phyloP scores from a whole-genome alignment of 2,888 invertebrate genomes.

The Drosophila antonietae region DNA sequence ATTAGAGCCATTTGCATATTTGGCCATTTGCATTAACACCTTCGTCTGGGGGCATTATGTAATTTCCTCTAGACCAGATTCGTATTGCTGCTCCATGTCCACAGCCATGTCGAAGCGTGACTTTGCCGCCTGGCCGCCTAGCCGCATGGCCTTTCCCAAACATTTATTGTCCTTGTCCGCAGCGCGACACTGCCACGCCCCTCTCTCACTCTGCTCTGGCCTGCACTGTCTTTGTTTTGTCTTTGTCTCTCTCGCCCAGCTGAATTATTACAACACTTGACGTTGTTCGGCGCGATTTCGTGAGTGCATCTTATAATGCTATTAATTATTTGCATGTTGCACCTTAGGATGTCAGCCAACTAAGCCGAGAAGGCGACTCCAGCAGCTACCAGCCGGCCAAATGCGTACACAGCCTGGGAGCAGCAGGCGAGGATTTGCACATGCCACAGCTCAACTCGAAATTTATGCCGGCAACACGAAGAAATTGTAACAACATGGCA shows the following conservation, averaged over 20 bases:
- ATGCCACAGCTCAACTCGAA: slow-evolving; percentile 48
- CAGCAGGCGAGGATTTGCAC: slow-evolving; percentile 36
- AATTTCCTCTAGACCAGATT: slow-evolving; percentile 63
- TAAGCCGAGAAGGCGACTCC: slow-evolving; percentile 26
- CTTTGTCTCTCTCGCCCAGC: slow-evolving; percentile 14
- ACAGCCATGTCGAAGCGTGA: slow-evolving; percentile 69
- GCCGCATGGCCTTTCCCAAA: slow-evolving; percentile 56
- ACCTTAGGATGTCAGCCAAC: slow-evolving; percentile 81
- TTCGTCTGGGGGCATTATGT: slow-evolving; percentile 78
- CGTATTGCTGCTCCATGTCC: slow-evolving; percentile 37
- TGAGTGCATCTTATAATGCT: slow-evolving; percentile 85
- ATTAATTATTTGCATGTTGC: slow-evolving; percentile 85
- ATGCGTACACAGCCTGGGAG: slow-evolving; percentile 56
- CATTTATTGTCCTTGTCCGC: slow-evolving; percentile 79
- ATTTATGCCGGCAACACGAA: slow-evolving; percentile 78
- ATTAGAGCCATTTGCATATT: slow-evolving; percentile 81
- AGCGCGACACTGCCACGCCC: slow-evolving; percentile 25
- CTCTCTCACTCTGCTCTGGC: background rate
- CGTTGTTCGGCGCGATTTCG: slow-evolving; percentile 83
- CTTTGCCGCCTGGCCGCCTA: slow-evolving; percentile 51
- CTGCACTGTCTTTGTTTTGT: background rate
- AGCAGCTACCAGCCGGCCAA: slow-evolving; percentile 21
- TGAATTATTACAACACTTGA: slow-evolving; percentile 80
- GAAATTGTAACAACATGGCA: slow-evolving; percentile 80
- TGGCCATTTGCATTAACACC: slow-evolving; percentile 82